Evolutionary conservation across 1,140 invertebrate species (phyloP).

Genomic region (Nephila pilipes): DNA sequence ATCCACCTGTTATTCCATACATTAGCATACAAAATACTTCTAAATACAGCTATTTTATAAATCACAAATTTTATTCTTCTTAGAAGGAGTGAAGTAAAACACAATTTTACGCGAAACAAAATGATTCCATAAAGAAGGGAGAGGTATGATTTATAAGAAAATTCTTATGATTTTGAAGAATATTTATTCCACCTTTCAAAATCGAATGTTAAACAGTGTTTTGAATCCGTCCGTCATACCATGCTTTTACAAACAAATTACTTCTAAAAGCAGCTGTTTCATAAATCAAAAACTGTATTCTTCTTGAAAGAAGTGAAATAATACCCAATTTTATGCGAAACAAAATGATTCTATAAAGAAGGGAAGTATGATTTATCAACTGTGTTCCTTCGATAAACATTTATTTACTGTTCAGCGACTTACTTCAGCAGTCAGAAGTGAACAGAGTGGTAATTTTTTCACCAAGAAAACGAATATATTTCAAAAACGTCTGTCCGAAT

Average conservation of each 20-base stretch:
- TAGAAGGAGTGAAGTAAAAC: not conserved
- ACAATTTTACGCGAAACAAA: not conserved
- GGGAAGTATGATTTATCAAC: not conserved
- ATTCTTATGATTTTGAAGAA: too few species aligned
- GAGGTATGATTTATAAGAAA: not conserved
- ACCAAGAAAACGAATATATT: conserved; percentile 52
- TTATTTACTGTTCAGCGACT: not conserved
- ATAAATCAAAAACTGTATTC: too few species aligned
- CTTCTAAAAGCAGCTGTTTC: not conserved
- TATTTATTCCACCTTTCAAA: too few species aligned
- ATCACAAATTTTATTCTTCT: too few species aligned
- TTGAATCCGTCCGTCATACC: not conserved
- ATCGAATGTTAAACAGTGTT: too few species aligned
- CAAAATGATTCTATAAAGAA: not conserved
- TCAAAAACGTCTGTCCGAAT: conserved; percentile 75
- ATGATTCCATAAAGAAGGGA: not conserved
- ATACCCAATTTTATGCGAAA: not conserved
- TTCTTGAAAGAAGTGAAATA: not conserved
- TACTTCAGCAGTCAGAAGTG: not conserved
- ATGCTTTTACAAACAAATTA: not conserved
- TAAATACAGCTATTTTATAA: not conserved
- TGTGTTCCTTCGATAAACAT: not conserved
- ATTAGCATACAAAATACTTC: not conserved
- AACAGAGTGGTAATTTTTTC: not conserved
- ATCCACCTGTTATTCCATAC: not conserved